Conservation (phyloP, 2,113 vertebrate species). For the Noturus placidus region DNA sequence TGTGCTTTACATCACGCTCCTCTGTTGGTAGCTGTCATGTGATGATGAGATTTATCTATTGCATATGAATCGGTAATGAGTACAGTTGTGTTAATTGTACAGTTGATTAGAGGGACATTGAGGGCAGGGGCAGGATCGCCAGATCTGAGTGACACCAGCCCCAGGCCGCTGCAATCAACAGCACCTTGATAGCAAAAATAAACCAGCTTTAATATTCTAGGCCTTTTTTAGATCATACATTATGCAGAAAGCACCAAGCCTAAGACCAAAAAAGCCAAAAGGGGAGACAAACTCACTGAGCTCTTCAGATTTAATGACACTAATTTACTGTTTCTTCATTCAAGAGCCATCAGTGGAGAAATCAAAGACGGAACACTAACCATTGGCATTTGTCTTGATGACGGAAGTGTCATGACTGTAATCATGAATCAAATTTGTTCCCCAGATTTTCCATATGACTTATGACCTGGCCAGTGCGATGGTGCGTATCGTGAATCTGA, state of each 20-base stretch:
- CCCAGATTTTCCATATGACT: slow-evolving; percentile 99
- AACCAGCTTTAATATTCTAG: background rate
- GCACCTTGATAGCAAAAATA: background rate
- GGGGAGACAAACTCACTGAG: background rate
- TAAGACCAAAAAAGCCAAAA: background rate
- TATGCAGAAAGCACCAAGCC: background rate
- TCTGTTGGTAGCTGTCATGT: background rate
- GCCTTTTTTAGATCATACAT: background rate
- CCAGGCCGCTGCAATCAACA: background rate
- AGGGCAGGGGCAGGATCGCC: background rate
- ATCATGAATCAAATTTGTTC: background rate
- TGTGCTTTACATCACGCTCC: background rate
- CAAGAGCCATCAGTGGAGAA: background rate
- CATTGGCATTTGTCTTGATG: background rate
- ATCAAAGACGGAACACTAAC: background rate
- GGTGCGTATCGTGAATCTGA: slow-evolving; percentile 93
- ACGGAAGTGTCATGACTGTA: background rate
- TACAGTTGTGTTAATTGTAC: no score
- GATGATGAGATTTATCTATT: background rate
- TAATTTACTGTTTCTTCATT: background rate
- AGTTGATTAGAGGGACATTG: background rate
- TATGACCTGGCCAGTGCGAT: slow-evolving; percentile 96
- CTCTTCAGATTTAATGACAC: slow-evolving; percentile 15
- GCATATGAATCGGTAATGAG: background rate
- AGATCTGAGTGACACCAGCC: background rate